Percentiles rank a stretch among this genome's conserved stretches.
Conservation (phyloP, 2,113 vertebrate species). For the Narcine bancroftii region DNA sequence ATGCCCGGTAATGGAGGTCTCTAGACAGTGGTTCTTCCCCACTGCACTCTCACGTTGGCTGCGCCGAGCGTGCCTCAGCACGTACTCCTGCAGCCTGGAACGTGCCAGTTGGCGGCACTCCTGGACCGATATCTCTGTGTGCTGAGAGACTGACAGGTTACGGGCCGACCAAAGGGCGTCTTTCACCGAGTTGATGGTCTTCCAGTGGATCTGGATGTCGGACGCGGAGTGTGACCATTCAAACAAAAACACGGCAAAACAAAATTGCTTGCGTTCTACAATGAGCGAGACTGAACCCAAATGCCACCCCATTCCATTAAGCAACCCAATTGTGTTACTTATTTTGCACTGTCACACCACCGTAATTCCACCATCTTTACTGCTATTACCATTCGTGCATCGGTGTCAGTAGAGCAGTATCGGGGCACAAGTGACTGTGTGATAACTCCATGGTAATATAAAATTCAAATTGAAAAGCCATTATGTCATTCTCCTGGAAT, state of each 20-base stretch:
- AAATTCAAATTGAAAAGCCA: slow-evolving; percentile 36
- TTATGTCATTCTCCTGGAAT: slow-evolving; percentile 34
- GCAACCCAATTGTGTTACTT: not conserved
- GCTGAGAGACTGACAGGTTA: too few relatives aligned
- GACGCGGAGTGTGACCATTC: too few relatives aligned
- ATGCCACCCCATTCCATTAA: not conserved
- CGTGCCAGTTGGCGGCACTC: too few relatives aligned
- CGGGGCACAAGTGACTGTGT: slow-evolving; percentile 19
- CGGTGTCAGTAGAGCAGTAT: not conserved
- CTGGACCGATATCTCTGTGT: too few relatives aligned
- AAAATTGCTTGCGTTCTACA: not conserved
- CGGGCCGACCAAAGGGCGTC: too few relatives aligned
- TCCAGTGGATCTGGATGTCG: too few relatives aligned
- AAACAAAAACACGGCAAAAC: not conserved
- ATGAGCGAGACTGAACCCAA: not conserved
- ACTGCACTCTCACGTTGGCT: too few relatives aligned
- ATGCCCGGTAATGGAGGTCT: too few relatives aligned
- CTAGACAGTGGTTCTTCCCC: too few relatives aligned
- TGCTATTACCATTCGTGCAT: not conserved
- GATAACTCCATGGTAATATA: slow-evolving; percentile 13
- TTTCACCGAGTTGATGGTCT: too few relatives aligned
- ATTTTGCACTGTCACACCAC: not conserved
- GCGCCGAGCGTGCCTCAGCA: too few relatives aligned
- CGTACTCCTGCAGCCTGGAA: too few relatives aligned
- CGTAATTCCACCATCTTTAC: not conserved